These are phyloP conservation scores for Cyanoliseus patagonus DNA, from an alignment of 2,113 vertebrate genomes.

Conservation along the genomic window DNA sequence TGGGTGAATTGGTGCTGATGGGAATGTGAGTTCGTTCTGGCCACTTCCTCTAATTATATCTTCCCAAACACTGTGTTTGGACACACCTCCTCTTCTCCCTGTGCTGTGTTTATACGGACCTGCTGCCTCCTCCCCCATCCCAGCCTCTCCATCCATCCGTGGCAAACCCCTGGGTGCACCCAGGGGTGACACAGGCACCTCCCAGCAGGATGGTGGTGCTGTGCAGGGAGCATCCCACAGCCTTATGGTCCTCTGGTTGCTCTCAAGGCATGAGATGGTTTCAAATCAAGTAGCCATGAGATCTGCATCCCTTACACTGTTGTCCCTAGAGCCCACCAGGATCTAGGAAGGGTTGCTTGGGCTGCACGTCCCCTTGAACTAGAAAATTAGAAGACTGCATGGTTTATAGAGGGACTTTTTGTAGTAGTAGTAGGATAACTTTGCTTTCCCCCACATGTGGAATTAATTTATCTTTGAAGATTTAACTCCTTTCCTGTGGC, in stretches of 20 bases:
- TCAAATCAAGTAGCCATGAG: not conserved
- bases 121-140: not conserved
- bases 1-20: not conserved
- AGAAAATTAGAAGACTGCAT: not conserved
- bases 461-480: constrained; percentile 77
- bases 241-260: not conserved
- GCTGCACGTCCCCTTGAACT: not conserved
- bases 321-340: not conserved
- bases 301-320: not conserved
- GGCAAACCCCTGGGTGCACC: not conserved
- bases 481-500: constrained; percentile 74
- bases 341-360: not conserved
- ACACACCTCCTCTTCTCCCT: constrained; percentile 40
- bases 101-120: rapidly evolving
- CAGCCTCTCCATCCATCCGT: not conserved
- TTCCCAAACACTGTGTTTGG: not conserved
- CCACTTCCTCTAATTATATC: not conserved
- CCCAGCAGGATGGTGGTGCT: not conserved
- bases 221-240: not conserved
- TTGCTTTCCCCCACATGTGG: constrained; percentile 82
- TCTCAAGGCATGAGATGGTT: not conserved
- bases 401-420: constrained; percentile 2
- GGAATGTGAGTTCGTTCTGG: constrained; percentile 20
- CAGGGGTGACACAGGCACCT: not conserved
- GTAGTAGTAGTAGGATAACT: constrained; percentile 55